Percentiles rank a stretch among this genome's conserved stretches.
Evolutionary conservation across 1,140 invertebrate genomes (phyloP).

Genomic region (Kradibia gibbosae): DNA sequence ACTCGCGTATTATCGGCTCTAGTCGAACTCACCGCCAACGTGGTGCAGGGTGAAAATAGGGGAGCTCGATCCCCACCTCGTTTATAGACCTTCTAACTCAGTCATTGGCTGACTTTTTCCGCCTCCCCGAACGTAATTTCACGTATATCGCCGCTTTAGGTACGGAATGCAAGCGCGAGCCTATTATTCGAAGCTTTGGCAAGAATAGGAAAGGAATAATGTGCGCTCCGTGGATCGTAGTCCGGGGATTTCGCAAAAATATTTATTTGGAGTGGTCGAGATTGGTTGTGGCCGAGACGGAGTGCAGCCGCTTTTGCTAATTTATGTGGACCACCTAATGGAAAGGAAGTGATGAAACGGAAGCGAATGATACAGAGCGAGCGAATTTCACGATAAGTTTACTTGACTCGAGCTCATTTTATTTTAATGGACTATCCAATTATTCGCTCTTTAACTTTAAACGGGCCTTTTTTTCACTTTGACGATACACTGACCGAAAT

Average conservation of each 20-base stretch:
- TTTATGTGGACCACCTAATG: neutral
- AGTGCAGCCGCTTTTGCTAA: neutral
- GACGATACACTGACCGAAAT: too few species aligned
- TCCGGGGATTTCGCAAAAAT: neutral
- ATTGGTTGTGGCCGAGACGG: too few species aligned
- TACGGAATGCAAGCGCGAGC: neutral
- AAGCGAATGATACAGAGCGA: neutral
- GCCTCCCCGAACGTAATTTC: too few species aligned
- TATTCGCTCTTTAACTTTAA: neutral
- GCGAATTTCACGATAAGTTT: neutral
- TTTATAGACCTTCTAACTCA: neutral
- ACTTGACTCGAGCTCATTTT: neutral
- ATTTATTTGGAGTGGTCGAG: too few species aligned
- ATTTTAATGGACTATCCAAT: neutral
- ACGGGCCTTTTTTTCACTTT: neutral
- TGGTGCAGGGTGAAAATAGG: neutral
- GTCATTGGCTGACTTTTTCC: conserved; percentile 7
- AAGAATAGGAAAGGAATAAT: neutral
- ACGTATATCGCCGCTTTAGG: neutral
- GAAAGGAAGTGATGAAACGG: neutral
- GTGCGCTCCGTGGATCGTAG: neutral
- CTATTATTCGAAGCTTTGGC: neutral
- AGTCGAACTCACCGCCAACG: neutral
- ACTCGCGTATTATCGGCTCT: neutral
- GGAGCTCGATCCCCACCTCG: neutral